Conservation (phyloP, 2,888 invertebrate genomes). For the Hypercompe scribonia region DNA sequence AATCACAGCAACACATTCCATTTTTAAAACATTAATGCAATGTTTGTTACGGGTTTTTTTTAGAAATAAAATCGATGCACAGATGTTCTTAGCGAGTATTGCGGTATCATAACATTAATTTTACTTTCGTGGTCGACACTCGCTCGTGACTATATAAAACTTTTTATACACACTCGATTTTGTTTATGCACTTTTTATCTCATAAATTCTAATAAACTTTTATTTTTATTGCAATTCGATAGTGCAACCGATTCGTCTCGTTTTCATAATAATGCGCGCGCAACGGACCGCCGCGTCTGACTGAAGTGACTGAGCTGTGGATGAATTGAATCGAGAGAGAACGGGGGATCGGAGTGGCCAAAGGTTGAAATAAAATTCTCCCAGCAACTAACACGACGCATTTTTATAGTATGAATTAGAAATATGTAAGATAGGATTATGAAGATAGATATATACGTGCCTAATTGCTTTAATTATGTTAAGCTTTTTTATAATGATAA, state of each 20-base stretch:
- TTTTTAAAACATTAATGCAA: slow-evolving; percentile 38
- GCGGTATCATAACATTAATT: slow-evolving; percentile 36
- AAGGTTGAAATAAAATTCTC: slow-evolving; percentile 7
- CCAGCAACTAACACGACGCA: neutral
- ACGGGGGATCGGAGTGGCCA: slow-evolving; percentile 16
- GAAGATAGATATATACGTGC: neutral
- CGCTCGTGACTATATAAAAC: slow-evolving; percentile 20
- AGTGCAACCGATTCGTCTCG: slow-evolving; percentile 15
- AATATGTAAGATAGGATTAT: neutral
- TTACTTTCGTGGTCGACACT: slow-evolving; percentile 12
- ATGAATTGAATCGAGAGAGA: slow-evolving; percentile 13
- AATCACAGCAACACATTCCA: slow-evolving; percentile 31
- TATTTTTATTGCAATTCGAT: slow-evolving; percentile 34
- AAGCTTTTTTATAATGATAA: neutral
- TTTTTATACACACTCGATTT: slow-evolving; percentile 15
- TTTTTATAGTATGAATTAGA: neutral
- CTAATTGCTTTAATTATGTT: neutral
- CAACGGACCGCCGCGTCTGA: slow-evolving; percentile 29
- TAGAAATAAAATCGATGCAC: slow-evolving; percentile 48
- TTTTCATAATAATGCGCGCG: slow-evolving; percentile 14
- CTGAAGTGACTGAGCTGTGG: neutral
- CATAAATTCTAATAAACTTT: slow-evolving; percentile 28
- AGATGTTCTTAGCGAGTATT: slow-evolving; percentile 18
- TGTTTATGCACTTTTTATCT: slow-evolving; percentile 26
- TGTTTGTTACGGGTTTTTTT: slow-evolving; percentile 32